A percentile compares a stretch with the other conserved stretches of the same genome.
phyloP scores from a whole-genome alignment of 2,113 vertebrate species.

The Oryzias melastigma region DNA sequence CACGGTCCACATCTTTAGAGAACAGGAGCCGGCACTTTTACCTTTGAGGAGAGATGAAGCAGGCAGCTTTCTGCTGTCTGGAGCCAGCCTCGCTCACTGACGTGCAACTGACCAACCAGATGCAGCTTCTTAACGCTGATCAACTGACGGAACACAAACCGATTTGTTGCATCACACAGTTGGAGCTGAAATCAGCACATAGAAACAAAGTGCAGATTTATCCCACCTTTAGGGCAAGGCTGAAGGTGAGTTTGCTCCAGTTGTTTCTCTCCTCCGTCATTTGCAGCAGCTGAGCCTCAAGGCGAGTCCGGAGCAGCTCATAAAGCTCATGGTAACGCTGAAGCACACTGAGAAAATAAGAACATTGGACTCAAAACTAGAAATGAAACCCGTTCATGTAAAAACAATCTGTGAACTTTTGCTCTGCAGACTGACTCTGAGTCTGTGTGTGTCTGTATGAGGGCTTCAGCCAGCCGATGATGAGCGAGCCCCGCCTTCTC shows the following conservation, averaged over 20 bases:
- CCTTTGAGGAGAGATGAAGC: conserved; percentile 61
- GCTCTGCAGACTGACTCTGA: conserved; percentile 76
- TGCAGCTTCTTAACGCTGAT: conserved; percentile 81
- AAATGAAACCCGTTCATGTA: not conserved
- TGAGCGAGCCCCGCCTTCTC: conserved; percentile 75
- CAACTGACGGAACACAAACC: conserved; percentile 69
- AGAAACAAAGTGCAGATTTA: not conserved
- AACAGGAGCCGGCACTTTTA: conserved; percentile 8
- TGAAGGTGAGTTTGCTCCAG: conserved; percentile 79
- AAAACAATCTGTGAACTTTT: not conserved
- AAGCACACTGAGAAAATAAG: conserved; percentile 72
- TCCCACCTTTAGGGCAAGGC: conserved; percentile 82
- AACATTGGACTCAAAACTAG: not conserved
- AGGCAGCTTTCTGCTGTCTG: conserved; percentile 76
- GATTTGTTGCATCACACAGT: not conserved
- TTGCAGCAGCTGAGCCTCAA: conserved; percentile 77
- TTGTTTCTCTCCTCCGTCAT: conserved; percentile 80
- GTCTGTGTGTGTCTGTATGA: conserved; percentile 76
- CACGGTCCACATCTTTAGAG: not conserved
- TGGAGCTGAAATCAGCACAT: not conserved
- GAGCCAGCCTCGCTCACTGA: conserved; percentile 80
- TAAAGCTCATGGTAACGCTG: conserved; percentile 85
- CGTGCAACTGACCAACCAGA: conserved; percentile 74
- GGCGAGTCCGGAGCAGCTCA: conserved; percentile 79
- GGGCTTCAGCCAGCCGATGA: conserved; percentile 72